These are phyloP conservation scores for Urocitellus parryii DNA, from an alignment of 2,113 vertebrate species.

Conservation along the genomic window DNA sequence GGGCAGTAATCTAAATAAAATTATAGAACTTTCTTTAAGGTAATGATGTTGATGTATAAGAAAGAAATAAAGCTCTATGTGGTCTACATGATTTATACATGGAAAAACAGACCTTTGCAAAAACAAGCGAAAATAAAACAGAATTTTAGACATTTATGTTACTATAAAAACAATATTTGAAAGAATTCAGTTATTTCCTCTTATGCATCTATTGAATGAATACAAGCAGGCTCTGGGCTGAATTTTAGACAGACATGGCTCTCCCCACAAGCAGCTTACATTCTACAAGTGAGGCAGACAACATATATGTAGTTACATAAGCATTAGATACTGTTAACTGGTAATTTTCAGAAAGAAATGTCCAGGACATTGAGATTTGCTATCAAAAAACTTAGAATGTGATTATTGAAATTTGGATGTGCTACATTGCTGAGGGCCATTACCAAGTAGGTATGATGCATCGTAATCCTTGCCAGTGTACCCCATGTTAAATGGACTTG, in stretches of 20 bases:
- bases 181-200: background rate
- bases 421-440: too few relatives aligned
- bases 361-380: background rate
- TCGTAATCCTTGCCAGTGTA: too few relatives aligned
- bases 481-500: too few relatives aligned
- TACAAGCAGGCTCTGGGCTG: background rate
- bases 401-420: background rate
- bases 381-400: background rate
- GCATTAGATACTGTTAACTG: background rate
- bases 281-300: background rate
- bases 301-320: background rate
- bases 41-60: background rate
- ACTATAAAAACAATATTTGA: background rate
- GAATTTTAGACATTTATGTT: background rate
- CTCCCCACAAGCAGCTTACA: background rate
- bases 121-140: background rate
- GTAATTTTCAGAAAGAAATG: background rate
- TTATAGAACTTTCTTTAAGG: constrained; percentile 29
- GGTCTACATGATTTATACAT: background rate
- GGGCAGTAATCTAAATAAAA: constrained; percentile 35
- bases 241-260: background rate
- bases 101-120: background rate
- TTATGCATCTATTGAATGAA: background rate
- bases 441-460: too few relatives aligned
- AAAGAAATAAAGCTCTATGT: background rate